Evolutionary conservation across 2,113 vertebrate genomes (phyloP).

Genomic region (Phasianus colchicus): DNA sequence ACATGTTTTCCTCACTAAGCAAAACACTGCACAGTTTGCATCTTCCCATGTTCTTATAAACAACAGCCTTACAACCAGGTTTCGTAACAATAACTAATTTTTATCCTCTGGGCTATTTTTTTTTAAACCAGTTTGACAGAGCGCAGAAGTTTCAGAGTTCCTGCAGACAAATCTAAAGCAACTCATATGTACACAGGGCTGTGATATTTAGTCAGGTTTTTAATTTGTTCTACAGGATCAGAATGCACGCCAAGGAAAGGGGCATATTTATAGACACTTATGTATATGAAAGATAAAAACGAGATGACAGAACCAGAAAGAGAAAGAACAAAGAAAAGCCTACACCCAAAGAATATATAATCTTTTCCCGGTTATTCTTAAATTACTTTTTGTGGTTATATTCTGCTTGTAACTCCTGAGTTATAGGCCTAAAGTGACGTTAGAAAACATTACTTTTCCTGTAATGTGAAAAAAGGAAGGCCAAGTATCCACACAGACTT

Average conservation of each 20-base stretch:
- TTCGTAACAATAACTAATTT: neutral
- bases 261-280: conserved; percentile 27
- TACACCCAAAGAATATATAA: neutral
- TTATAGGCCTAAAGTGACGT: conserved; percentile 10
- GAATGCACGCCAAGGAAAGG: neutral
- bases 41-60: neutral
- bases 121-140: neutral
- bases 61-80: neutral
- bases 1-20: neutral
- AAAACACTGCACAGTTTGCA: fast-evolving
- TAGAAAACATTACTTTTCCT: conserved; percentile 11
- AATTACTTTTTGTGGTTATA: neutral
- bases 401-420: neutral
- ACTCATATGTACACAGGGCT: neutral
- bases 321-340: conserved; percentile 32
- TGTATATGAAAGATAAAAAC: conserved; percentile 12
- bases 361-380: conserved; percentile 19
- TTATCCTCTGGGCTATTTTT: neutral
- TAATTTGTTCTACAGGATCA: neutral
- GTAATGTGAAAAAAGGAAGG: conserved; percentile 51
- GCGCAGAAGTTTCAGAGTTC: neutral
- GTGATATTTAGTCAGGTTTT: conserved; percentile 21
- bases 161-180: neutral
- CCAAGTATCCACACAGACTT: conserved; percentile 61
- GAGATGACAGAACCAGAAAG: neutral